phyloP scores from a whole-genome alignment of 2,797 vertebrate species.

The Oreonectes daqikongensis region DNA sequence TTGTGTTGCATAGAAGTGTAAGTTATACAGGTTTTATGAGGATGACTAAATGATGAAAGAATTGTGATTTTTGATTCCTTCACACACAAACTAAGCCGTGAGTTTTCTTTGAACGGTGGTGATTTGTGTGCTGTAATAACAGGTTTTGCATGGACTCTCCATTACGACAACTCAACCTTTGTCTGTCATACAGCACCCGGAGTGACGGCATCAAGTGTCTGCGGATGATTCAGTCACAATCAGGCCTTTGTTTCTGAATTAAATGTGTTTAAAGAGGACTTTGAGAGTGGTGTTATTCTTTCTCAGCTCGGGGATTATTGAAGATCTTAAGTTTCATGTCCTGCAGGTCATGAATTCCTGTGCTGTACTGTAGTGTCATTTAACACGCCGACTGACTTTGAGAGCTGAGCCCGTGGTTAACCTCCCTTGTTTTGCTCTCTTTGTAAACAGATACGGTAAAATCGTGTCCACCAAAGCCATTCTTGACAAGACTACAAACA shows the following conservation, averaged over 20 bases:
- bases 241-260: conserved; percentile 46
- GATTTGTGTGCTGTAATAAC: conserved; percentile 52
- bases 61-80: background rate
- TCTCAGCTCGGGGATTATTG: conserved; percentile 20
- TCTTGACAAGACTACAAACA: conserved; percentile 99
- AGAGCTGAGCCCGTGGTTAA: conserved; percentile 38
- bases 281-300: conserved; percentile 29
- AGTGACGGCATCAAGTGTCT: conserved; percentile 20
- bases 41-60: too few relatives aligned
- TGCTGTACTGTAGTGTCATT: conserved; percentile 40
- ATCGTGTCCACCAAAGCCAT: conserved; percentile 99
- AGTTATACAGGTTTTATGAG: too few relatives aligned
- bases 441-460: conserved; percentile 89
- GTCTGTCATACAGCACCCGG: conserved; percentile 27
- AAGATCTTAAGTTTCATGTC: conserved; percentile 40
- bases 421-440: conserved; percentile 40
- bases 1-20: too few relatives aligned
- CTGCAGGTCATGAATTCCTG: conserved; percentile 48
- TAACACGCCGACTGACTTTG: conserved; percentile 38
- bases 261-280: conserved; percentile 16
- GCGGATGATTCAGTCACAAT: conserved; percentile 46
- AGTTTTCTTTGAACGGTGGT: conserved; percentile 47
- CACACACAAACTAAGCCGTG: conserved; percentile 21
- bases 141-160: conserved; percentile 35
- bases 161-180: conserved; percentile 20